phyloP scores from a whole-genome alignment of 2,113 vertebrate genomes.

The Vombatus ursinus region DNA sequence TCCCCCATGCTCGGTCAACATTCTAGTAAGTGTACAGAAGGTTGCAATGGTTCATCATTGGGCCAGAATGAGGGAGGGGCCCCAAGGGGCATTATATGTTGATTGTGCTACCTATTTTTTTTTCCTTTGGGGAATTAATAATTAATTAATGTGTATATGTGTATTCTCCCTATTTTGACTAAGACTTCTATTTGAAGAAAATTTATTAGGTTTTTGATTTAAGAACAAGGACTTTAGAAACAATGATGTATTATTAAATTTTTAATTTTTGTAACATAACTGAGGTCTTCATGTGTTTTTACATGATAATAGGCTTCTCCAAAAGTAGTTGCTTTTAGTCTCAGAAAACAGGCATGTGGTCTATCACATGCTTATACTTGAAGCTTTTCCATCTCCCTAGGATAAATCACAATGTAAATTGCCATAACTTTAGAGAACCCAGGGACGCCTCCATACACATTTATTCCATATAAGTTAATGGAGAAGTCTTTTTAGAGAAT shows the following conservation, averaged over 20 bases:
- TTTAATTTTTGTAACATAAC: not conserved
- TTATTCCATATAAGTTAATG: not conserved
- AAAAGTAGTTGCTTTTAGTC: not conserved
- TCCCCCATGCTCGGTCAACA: not conserved
- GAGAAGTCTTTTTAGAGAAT: not conserved
- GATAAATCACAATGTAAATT: not conserved
- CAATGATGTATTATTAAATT: no score
- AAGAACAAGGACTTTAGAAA: not conserved
- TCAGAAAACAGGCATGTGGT: not conserved
- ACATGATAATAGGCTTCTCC: not conserved
- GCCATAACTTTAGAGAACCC: not conserved
- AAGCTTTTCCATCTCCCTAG: not conserved
- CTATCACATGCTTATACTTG: not conserved
- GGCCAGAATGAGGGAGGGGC: not conserved
- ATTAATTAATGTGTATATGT: no score
- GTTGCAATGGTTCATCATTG: not conserved
- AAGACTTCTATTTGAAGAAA: not conserved
- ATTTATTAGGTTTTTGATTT: not conserved
- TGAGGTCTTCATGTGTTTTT: not conserved
- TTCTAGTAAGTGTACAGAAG: not conserved
- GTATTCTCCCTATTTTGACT: not conserved
- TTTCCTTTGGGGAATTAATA: not conserved
- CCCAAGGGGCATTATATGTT: not conserved
- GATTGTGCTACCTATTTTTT: not conserved
- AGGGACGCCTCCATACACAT: not conserved